These are phyloP conservation scores for Tenthredo amoena DNA, from an alignment of 2,888 invertebrate species.

Conservation along the genomic window DNA sequence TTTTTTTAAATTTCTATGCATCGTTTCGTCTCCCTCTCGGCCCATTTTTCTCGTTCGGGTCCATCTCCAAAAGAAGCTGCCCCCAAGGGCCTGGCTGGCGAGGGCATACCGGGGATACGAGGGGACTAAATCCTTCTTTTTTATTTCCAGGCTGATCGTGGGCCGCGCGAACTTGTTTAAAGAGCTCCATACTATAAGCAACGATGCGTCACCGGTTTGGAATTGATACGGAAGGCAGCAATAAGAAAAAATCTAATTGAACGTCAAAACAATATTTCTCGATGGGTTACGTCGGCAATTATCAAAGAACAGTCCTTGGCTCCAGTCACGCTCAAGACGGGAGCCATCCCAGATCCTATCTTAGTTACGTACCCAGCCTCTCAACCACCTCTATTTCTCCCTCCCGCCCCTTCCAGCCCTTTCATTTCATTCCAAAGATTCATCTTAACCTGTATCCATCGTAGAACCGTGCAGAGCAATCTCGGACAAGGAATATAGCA, in stretches of 20 bases:
- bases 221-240: slow-evolving; percentile 45
- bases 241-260: slow-evolving; percentile 59
- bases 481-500: background rate
- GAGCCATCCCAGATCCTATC: slow-evolving; percentile 75
- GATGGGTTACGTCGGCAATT: slow-evolving; percentile 66
- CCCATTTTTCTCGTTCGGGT: slow-evolving; percentile 49
- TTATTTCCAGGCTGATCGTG: background rate
- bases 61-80: slow-evolving; percentile 37
- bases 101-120: slow-evolving; percentile 3
- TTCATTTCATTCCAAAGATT: slow-evolving; percentile 66
- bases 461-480: slow-evolving; percentile 14
- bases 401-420: slow-evolving; percentile 55
- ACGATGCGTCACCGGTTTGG: slow-evolving; percentile 46
- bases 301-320: slow-evolving; percentile 68
- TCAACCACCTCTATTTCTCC: slow-evolving; percentile 56
- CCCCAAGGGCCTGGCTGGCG: slow-evolving; percentile 43
- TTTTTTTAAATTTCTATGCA: slow-evolving; percentile 51
- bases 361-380: slow-evolving; percentile 55
- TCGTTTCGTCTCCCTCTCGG: slow-evolving; percentile 52
- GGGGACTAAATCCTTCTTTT: slow-evolving; percentile 18
- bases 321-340: slow-evolving; percentile 76
- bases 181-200: slow-evolving; percentile 38
- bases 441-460: slow-evolving; percentile 62
- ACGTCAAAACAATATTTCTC: slow-evolving; percentile 65
- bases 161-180: slow-evolving; percentile 46